Conservation (phyloP, 2,797 vertebrate species). For the Cephalopachus bancanus region DNA sequence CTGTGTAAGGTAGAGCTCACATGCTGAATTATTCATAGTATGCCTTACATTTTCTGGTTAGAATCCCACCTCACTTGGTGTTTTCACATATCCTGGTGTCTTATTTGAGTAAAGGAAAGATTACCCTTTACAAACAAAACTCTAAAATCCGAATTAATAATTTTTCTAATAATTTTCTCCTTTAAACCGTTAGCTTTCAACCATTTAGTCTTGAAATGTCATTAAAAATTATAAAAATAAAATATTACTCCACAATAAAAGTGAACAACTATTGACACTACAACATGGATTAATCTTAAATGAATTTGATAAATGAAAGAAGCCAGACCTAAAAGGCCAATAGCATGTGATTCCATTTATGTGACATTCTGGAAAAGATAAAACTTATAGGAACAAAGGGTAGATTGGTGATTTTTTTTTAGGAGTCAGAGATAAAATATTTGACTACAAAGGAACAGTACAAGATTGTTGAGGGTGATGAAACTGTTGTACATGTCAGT, state of each 20-base stretch:
- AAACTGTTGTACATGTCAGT: neutral
- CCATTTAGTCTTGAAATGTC: neutral
- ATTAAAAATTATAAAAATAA: neutral
- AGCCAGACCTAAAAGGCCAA: neutral
- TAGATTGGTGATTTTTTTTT: neutral
- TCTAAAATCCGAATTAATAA: constrained; percentile 26
- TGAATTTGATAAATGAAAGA: neutral
- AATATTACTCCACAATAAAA: neutral
- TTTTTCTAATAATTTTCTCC: neutral
- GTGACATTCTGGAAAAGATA: neutral
- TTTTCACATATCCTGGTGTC: constrained; percentile 22
- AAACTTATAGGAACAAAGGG: neutral
- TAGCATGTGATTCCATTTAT: neutral
- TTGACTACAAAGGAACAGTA: neutral
- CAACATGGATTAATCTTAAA: neutral
- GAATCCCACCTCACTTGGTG: constrained; percentile 7
- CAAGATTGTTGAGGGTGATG: neutral
- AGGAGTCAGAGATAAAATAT: neutral
- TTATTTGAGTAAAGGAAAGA: constrained; percentile 50
- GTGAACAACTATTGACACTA: neutral
- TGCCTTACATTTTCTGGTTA: neutral
- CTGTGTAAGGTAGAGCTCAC: neutral
- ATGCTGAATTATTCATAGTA: neutral
- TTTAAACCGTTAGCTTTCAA: neutral
- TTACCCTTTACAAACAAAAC: neutral